Evolutionary conservation across 2,888 invertebrate species (phyloP), one percentile per base, ranked within the genome.

Genomic region (Nasonovia ribisnigri): DNA sequence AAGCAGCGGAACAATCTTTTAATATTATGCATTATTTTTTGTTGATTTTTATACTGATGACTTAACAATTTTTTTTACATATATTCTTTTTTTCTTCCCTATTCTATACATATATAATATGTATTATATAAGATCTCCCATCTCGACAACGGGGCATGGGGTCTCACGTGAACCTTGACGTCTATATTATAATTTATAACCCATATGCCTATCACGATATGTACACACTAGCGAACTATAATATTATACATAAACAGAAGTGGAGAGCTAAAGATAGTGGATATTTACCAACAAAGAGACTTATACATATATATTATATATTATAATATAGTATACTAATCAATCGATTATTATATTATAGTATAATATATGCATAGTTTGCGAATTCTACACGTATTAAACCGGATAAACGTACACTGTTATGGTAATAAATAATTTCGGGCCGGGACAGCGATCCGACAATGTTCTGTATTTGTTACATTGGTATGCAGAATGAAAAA

Each of bases 301-400:
- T n/a, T n/a, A 29, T 29, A 4, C n/a, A 43, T 43, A 43, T 43
- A 43, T 43, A 43, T 43, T 43, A 43, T 43, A 43, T 5, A 43
- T 2, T 43, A 43, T 43, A 29, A n/a, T 67, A 36, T 20, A 67
- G 16, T 26, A 84, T 89, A 57, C 43, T 57, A 29, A 89, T 43
- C 29, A 1, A 46, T 90, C 67, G 46, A 60, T 60, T n/a, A 60
- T 60, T 43, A 29, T n/a, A 13, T 60, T 8, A 60, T 60, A 60
- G 10, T 60, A 60, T 60, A 67, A 43, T 88, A 57, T 51, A 77
- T 48, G 90, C 67, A 26, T 26, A 36, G 77, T 84, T 29, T 36
- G 51, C 77, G 48, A 77, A 90, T 90, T 90, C 90, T 36, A 43
- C 5, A 77, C 48, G 36, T 77, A 90, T 90, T 90, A 51, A 46